Base-by-base conservation (phyloP, 2,113 vertebrate species). In the Tinamus guttatus region DNA sequence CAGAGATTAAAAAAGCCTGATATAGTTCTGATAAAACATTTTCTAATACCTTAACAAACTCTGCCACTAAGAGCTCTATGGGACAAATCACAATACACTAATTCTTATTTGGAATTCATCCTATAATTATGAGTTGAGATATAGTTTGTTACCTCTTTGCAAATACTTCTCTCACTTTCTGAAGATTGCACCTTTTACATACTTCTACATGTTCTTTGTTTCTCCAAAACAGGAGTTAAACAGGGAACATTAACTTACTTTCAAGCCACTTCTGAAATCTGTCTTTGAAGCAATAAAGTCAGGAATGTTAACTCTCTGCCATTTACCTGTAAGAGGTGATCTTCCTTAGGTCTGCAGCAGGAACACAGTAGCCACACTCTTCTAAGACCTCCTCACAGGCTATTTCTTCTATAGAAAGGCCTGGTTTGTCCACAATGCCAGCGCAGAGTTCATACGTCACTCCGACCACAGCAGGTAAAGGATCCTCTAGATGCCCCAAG, bases 361-460 rank as follows among this genome's bases (percentile, higher is more conserved):
- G 93, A 83, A 99, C 97, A 14, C 93, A 96, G 70, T 99, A 99
- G 96, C 99, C 99, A 28, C 99, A 99, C 96, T 99, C 99, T 90
- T 99, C 99, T 97, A 99, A 97, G 27, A 98, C 94, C 88, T 99
- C 99, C 94, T 98, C 98, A 70, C 98, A 97, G 32, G 99, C 99
- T 51, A 98, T 98, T 95, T 99, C 98, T 95, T 99, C 98, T 97
- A 99, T 97, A 4, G 99, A 98, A 41, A 99, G 98, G 78, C 97
- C 89, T 2, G 98, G 98, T 95, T 99, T 99, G 98, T 99, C 99
- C 95, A 99, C 97, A 40, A 99, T 98, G 67, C 99, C 99, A 1
- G 99, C 98, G 9, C 99, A 99, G 62, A 99, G 98, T 97, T 99
- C 99, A 3, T 98, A 98, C 9, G 98, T 99, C 87, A 99, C 95